phyloP scores from a whole-genome alignment of 1,140 invertebrate species.

The Anastatus disparis region DNA sequence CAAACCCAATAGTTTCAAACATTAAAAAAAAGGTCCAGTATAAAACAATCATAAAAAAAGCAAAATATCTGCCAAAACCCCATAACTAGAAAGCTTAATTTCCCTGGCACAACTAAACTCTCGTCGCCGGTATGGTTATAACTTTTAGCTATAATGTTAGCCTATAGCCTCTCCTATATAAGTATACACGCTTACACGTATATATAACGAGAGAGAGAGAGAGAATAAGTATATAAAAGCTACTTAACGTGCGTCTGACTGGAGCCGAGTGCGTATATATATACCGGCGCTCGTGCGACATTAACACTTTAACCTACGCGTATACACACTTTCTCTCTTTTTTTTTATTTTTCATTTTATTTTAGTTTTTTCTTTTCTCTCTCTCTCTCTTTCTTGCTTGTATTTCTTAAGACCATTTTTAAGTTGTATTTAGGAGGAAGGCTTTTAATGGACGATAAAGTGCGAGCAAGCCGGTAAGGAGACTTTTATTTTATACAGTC shows the following conservation, averaged over 20 bases:
- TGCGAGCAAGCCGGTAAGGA: neutral
- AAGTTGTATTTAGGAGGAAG: neutral
- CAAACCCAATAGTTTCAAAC: too few species aligned
- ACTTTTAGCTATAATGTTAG: too few species aligned
- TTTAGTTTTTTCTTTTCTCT: neutral
- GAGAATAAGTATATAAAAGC: constrained; percentile 20
- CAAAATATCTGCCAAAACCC: too few species aligned
- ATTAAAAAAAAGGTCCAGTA: too few species aligned
- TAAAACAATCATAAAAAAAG: too few species aligned
- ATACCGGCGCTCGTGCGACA: constrained; percentile 52
- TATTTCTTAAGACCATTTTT: neutral
- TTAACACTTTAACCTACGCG: constrained; percentile 56
- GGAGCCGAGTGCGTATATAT: too few species aligned
- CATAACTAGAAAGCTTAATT: too few species aligned
- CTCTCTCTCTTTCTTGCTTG: neutral
- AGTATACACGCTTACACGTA: too few species aligned
- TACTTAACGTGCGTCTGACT: constrained; percentile 36
- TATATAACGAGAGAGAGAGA: too few species aligned
- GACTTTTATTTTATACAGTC: neutral
- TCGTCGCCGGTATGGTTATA: too few species aligned
- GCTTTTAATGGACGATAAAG: constrained; percentile 29
- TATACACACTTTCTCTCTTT: constrained; percentile 45
- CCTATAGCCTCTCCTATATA: too few species aligned
- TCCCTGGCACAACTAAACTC: too few species aligned
- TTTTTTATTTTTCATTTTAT: constrained; percentile 7